Conservation (phyloP, 2,113 vertebrate species). For the Erythrolamprus reginae region DNA sequence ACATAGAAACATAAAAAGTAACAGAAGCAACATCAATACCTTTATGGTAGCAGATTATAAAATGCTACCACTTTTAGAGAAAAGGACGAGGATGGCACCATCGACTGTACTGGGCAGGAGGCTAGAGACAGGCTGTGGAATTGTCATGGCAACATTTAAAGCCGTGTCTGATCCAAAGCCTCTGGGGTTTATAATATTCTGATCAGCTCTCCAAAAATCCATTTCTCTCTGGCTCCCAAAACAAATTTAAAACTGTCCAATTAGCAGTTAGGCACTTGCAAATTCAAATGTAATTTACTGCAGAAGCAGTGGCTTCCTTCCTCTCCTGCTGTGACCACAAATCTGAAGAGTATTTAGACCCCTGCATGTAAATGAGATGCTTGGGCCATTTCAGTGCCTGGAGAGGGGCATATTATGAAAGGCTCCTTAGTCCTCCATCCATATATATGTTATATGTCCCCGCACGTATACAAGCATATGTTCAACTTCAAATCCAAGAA, state of each 20-base stretch:
- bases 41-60: not conserved
- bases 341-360: conserved; percentile 21
- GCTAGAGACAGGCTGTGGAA: not conserved
- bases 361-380: conserved; percentile 23
- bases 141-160: not conserved
- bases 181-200: not conserved
- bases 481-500: not conserved
- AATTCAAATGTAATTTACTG: conserved; percentile 30
- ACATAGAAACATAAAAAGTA: not conserved
- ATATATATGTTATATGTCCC: not conserved
- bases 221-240: not conserved
- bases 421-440: not conserved
- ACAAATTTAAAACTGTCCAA: conserved; percentile 8
- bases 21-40: not conserved
- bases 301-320: conserved; percentile 4
- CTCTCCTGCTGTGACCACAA: conserved; percentile 22
- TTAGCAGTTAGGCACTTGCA: conserved; percentile 15
- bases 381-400: conserved; percentile 11
- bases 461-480: not conserved
- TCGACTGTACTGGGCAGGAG: not conserved
- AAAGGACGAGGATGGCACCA: not conserved
- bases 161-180: not conserved
- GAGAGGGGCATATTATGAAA: not conserved
- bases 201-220: not conserved
- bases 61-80: not conserved